phyloP scores from a whole-genome alignment of 2,888 invertebrate genomes.

The Pseudolycoriella hygida region DNA sequence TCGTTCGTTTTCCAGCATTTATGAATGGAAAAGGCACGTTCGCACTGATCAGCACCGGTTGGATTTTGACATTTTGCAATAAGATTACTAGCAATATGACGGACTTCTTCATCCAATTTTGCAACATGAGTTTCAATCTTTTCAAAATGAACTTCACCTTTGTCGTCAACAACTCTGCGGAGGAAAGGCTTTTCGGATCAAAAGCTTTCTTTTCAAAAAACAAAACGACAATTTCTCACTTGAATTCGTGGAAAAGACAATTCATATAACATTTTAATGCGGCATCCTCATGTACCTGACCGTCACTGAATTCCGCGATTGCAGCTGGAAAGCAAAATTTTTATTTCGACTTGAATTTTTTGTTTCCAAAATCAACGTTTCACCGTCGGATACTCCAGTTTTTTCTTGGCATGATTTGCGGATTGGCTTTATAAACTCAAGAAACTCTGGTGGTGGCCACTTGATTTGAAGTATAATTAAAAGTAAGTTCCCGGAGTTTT shows the following conservation, averaged over 20 bases:
- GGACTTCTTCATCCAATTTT: slow-evolving; percentile 5
- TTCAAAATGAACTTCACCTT: slow-evolving; percentile 19
- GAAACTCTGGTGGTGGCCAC: slow-evolving; percentile 17
- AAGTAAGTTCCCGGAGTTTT: background rate
- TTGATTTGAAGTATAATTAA: slow-evolving; percentile 5
- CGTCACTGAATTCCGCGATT: slow-evolving; percentile 19
- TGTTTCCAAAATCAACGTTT: no score
- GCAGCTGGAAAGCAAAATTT: slow-evolving; percentile 11
- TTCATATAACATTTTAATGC: slow-evolving; percentile 20
- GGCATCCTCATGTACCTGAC: slow-evolving; percentile 18
- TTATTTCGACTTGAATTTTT: slow-evolving; percentile 1
- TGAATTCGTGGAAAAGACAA: slow-evolving; percentile 18
- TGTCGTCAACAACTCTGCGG: slow-evolving; percentile 13
- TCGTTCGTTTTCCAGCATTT: slow-evolving; percentile 19
- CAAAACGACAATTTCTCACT: no score
- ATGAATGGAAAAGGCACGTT: slow-evolving; percentile 19
- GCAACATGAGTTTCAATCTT: slow-evolving; percentile 11
- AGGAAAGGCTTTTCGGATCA: background rate
- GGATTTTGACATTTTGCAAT: slow-evolving; percentile 17
- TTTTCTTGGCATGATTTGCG: slow-evolving; percentile 16
- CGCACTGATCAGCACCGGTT: slow-evolving; percentile 17
- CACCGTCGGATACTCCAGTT: slow-evolving; percentile 16
- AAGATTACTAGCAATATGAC: slow-evolving; percentile 15
- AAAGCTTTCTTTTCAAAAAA: no score
- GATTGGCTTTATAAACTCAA: slow-evolving; percentile 12